Evolutionary conservation across 1,140 invertebrate species (phyloP), one percentile per base, ranked within the genome.

Genomic region (Aphaenogaster ashmeadi): DNA sequence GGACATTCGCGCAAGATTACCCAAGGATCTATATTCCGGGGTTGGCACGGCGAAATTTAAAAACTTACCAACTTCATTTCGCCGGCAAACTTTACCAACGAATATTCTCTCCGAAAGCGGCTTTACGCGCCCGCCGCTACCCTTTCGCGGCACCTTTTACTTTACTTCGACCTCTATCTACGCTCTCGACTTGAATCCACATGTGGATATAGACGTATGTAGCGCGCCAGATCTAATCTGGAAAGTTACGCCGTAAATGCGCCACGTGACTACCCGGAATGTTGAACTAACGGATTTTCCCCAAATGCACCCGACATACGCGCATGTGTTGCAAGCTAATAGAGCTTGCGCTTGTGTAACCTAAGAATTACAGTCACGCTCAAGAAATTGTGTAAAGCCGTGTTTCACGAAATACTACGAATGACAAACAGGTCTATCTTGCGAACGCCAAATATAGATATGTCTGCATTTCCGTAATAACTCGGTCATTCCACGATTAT

Each of bases 191-290:
- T 88, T 80, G 58, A 60, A 86, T 88, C 50, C 89, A 80, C 80
- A 77, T 36, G 77, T 67, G 74, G 54, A 52, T 88, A 52, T 64
- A 56, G 86, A 87, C 54, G 67, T 87, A 83, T 79, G 71, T 77
- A 89, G 79, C 62, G 58, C n/a, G 87, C 62, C 72, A 71, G 77
- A 90, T 83, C 75, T 89, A 88, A 89, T 92, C 84, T 90, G 84
- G 88, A 92, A 92, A 92, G 92, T 92, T 92, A 87, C 80, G 74
- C 69, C 90, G 92, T 92, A 92, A 92, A 92, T 86, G 86, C 64
- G 80, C 91, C 92, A 90, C 91, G 90, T 92, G 92, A 92, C 92
- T 88, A 58, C 62, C 54, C 66, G 72, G 74, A 21, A 89, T 75
- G 86, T 87, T 64, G 87, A 87, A 77, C 69, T 81, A 88, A 90